phyloP scores from a whole-genome alignment of 2,888 invertebrate genomes.

The Amblyjoppa proteus region DNA sequence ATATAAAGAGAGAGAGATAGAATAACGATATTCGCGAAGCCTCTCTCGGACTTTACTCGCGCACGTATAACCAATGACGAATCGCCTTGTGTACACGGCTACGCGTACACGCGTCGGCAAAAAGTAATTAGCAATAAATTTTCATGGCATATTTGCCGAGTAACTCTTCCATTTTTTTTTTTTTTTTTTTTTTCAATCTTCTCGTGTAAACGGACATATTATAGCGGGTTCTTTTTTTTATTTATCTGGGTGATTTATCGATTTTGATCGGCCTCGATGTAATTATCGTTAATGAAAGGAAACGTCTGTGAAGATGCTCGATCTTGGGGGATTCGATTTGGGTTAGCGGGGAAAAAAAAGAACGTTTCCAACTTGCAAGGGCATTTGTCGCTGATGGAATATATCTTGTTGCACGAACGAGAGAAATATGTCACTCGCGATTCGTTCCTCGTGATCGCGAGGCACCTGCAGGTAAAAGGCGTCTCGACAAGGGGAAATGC shows the following conservation, averaged over 20 bases:
- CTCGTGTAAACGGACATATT: slow-evolving; percentile 51
- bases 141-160: slow-evolving; percentile 59
- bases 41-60: slow-evolving; percentile 48
- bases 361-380: background rate
- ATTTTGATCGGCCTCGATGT: slow-evolving; percentile 51
- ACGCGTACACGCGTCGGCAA: slow-evolving; percentile 43
- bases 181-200: slow-evolving; percentile 39
- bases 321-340: slow-evolving; percentile 4
- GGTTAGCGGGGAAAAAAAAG: slow-evolving; percentile 4
- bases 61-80: slow-evolving; percentile 65
- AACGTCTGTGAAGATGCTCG: slow-evolving; percentile 10
- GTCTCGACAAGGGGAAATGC: slow-evolving; percentile 30
- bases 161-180: slow-evolving; percentile 4
- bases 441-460: slow-evolving; percentile 57
- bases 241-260: slow-evolving; percentile 52
- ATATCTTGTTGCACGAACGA: slow-evolving; percentile 50
- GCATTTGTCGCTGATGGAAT: slow-evolving; percentile 34
- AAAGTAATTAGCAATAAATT: slow-evolving; percentile 72
- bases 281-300: slow-evolving; percentile 51
- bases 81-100: slow-evolving; percentile 57
- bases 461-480: slow-evolving; percentile 69
- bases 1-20: slow-evolving; percentile 11
- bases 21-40: slow-evolving; percentile 35
- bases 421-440: slow-evolving; percentile 60
- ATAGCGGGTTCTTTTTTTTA: slow-evolving; percentile 37